phyloP scores from a whole-genome alignment of 2,797 vertebrate genomes.

The Pteronotus mesoamericanus region DNA sequence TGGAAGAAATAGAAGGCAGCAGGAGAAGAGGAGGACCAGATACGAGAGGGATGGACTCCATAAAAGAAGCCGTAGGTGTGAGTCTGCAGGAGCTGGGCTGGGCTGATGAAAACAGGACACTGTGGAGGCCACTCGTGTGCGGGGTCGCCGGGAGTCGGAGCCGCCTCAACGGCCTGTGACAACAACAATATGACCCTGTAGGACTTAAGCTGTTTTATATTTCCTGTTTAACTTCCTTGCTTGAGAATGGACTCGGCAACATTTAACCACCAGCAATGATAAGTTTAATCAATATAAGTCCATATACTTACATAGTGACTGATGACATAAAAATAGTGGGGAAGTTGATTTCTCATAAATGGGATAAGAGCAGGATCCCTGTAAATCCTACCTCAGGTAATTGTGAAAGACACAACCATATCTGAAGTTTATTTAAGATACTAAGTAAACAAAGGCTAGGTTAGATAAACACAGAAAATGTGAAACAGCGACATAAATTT shows the following conservation, averaged over 20 bases:
- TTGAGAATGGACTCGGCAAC: conserved; percentile 4
- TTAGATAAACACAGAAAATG: neutral
- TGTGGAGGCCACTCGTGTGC: neutral
- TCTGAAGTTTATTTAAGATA: neutral
- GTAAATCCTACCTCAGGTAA: neutral
- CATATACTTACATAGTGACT: neutral
- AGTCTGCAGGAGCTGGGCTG: neutral
- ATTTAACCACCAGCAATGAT: neutral
- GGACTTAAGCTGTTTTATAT: neutral
- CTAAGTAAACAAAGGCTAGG: neutral
- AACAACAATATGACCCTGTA: neutral
- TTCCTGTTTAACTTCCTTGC: conserved; percentile 42
- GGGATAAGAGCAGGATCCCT: neutral
- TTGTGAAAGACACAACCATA: neutral
- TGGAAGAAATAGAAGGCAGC: neutral
- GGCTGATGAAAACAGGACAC: neutral
- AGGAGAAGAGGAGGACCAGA: neutral
- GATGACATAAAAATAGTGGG: neutral
- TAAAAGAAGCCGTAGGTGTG: neutral
- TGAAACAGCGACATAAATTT: neutral
- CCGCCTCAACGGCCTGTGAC: neutral
- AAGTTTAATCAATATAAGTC: conserved; percentile 20
- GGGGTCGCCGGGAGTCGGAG: neutral
- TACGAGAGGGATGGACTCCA: neutral
- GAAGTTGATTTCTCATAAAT: neutral